Base-by-base conservation (phyloP, 2,888 invertebrate species). In the Isoperla grammatica region DNA sequence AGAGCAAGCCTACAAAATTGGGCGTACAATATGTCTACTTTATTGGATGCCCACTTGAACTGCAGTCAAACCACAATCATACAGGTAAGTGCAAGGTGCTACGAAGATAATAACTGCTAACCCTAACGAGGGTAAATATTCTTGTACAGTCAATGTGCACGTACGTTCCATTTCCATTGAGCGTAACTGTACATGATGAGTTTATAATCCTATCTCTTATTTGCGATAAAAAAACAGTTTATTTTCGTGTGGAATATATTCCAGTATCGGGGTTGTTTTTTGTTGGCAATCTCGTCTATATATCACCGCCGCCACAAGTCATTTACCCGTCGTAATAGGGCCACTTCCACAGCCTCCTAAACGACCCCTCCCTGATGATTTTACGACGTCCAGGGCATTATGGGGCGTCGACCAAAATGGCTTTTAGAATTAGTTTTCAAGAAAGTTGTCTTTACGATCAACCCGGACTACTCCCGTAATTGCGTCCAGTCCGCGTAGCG, bases 351-450 rank as follows among this genome's bases (percentile, higher is more conserved):
- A 29, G 50, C n/a, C 37, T 15, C 35, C 35, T 12, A 12, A 5
- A 35, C 17, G 17, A 37, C 50, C 35, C n/a, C 50, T 15, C 37
- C 39, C 15, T 35, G 40, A 53, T 39, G 39, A 39, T 17, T 53
- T 53, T 53, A 53, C 53, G 53, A 53, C 53, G 53, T 39, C 39
- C 20, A 22, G 20, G 15, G 49, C 49, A 49, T 49, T 49, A 53
- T 20, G 53, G 40, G 40, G 53, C 53, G 53, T 39, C 53, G 53
- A 39, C 53, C 53, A 53, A 39, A 53, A 53, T 53, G 39, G 53
- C 53, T 53, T 53, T 53, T 53, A 35, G 53, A 53, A 53, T 53
- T 53, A 53, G 53, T 53, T 53, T 53, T 37, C 39, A 19, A 37
- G 53, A 53, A 53, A 39, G 19, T 53, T 53, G 15, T 39, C 53